Conservation (phyloP, 2,797 vertebrate species). For the Micromesistius poutassou region DNA sequence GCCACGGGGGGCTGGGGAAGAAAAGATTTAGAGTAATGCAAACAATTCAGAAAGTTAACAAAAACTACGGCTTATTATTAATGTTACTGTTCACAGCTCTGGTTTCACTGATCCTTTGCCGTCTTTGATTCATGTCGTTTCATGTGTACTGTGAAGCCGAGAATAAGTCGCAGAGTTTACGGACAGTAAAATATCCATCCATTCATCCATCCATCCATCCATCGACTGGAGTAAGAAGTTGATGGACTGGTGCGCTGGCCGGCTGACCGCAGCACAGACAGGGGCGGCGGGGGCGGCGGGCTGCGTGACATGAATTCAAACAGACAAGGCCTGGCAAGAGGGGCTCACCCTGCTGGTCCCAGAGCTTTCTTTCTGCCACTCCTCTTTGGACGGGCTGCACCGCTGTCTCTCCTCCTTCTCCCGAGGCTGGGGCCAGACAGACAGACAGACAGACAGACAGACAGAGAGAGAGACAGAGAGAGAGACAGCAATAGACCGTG, state of each 20-base stretch:
- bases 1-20: slow-evolving; percentile 69
- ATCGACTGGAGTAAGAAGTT: not conserved
- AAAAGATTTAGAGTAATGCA: not conserved
- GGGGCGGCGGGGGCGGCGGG: not conserved
- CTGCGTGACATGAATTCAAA: not conserved
- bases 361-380: slow-evolving; percentile 73
- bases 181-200: not conserved
- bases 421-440: slow-evolving; percentile 16
- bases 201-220: not conserved
- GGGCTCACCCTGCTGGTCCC: slow-evolving; percentile 76
- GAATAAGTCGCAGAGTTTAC: not conserved
- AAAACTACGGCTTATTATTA: no score
- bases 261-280: not conserved
- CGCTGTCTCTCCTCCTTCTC: slow-evolving; percentile 35
- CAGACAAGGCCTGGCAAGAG: not conserved
- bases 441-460: not conserved
- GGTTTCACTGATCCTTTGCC: no score
- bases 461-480: no score
- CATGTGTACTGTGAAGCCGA: no score
- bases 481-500: no score
- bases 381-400: slow-evolving; percentile 61
- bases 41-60: no score
- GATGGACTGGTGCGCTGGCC: not conserved
- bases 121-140: no score
- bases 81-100: no score